These are phyloP conservation scores for Sebastes cheni DNA, from an alignment of 2,797 vertebrate genomes.

Conservation along the genomic window DNA sequence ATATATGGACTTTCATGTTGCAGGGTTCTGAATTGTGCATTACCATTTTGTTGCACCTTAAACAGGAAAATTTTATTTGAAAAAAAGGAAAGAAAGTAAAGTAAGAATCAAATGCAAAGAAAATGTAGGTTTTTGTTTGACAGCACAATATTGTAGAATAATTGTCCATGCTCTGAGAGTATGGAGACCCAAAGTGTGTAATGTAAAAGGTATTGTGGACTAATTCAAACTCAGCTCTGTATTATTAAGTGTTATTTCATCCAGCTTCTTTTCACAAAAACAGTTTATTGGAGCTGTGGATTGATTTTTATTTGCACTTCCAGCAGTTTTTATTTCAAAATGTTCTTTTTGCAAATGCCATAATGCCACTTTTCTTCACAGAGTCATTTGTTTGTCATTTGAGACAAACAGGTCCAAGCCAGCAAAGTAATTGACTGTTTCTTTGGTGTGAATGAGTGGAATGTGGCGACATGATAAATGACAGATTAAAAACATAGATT, in stretches of 20 bases:
- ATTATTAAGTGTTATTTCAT: not conserved
- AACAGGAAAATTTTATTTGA: not conserved
- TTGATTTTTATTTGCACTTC: not conserved
- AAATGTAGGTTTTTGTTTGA: not conserved
- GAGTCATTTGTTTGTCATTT: not conserved
- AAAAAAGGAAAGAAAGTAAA: not conserved
- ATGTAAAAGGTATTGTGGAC: not conserved
- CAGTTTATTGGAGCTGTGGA: not conserved
- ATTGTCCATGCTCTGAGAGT: not conserved
- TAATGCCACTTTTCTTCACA: not conserved
- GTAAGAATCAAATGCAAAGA: not conserved
- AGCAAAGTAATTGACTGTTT: not conserved
- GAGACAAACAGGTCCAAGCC: not conserved
- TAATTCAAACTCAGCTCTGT: not conserved
- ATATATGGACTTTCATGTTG: conserved; percentile 37
- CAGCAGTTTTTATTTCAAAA: not conserved
- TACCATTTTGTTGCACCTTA: not conserved
- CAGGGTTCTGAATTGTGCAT: conserved; percentile 13
- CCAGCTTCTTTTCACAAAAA: not conserved
- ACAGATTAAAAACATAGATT: not conserved
- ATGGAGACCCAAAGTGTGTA: not conserved
- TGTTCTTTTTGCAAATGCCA: not conserved
- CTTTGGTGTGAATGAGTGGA: not conserved
- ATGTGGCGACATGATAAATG: not conserved
- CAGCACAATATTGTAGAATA: not conserved